Evolutionary conservation across 2,888 invertebrate genomes (phyloP).

Genomic region (Listrodromus nycthemerus): DNA sequence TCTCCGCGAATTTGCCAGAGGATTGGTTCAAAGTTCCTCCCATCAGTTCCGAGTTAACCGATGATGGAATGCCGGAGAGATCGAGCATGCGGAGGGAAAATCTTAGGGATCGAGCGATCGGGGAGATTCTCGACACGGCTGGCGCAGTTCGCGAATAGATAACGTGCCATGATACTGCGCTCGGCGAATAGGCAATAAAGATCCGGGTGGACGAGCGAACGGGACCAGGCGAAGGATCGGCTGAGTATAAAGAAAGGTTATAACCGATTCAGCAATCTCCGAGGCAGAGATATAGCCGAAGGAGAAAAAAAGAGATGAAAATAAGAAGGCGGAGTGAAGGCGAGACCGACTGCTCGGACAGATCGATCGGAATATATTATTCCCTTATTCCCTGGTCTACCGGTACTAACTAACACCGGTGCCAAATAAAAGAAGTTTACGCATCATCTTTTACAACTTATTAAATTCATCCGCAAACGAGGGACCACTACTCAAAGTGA

Average conservation of each 20-base stretch:
- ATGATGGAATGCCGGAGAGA: neutral
- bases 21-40: neutral
- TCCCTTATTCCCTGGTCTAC: conserved; percentile 38
- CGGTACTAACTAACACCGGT: conserved; percentile 18
- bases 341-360: conserved; percentile 18
- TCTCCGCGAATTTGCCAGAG: too few species aligned
- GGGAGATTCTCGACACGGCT: conserved; percentile 12
- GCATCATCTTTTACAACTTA: conserved; percentile 46
- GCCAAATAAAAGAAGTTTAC: conserved; percentile 15
- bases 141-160: conserved; percentile 40
- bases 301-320: too few species aligned
- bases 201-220: conserved; percentile 14
- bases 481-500: conserved; percentile 5
- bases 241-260: conserved; percentile 52
- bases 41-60: neutral
- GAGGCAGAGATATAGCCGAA: conserved; percentile 18
- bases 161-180: conserved; percentile 50
- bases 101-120: neutral
- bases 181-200: conserved; percentile 61
- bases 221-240: neutral
- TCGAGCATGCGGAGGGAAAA: neutral
- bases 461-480: conserved; percentile 35
- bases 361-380: conserved; percentile 48
- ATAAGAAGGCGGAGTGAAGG: too few species aligned
- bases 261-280: conserved; percentile 60